phyloP scores from a whole-genome alignment of 2,888 invertebrate species.

The Clusia tigrina region DNA sequence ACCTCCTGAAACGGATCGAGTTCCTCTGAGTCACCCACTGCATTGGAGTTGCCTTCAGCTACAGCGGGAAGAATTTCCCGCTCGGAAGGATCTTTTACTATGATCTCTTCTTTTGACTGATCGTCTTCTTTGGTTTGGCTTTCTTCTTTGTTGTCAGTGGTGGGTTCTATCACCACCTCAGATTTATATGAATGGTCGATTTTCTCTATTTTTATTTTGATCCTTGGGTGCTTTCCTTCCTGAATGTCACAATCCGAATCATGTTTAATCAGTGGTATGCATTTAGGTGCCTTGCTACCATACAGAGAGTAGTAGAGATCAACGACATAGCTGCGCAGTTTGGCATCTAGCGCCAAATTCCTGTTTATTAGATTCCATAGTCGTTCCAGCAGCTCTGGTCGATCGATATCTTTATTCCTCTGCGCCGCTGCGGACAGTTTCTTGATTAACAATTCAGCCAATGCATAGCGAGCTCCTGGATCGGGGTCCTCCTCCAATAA shows the following conservation, averaged over 20 bases:
- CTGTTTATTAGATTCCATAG: constrained; percentile 83
- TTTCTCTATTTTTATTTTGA: no score
- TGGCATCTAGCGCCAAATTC: constrained; percentile 83
- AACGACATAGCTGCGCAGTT: constrained; percentile 88
- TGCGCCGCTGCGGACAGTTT: constrained; percentile 82
- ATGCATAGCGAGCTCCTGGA: constrained; percentile 79
- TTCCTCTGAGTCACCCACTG: no score
- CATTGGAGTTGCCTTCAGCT: no score
- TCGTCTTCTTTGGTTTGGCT: no score
- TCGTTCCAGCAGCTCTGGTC: constrained; percentile 82
- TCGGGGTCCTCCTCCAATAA: constrained; percentile 89
- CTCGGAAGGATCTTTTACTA: no score
- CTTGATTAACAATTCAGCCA: constrained; percentile 77
- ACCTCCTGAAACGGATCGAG: no score
- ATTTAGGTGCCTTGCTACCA: constrained; percentile 79
- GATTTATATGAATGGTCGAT: no score
- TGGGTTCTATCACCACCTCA: background rate
- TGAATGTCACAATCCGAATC: background rate
- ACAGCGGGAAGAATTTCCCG: no score
- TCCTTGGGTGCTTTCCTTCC: no score
- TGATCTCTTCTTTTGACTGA: no score
- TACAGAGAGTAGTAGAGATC: constrained; percentile 92
- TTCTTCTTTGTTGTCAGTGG: no score
- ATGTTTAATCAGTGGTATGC: constrained; percentile 77
- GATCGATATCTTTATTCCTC: constrained; percentile 79